Percentiles rank a stretch among this genome's conserved stretches.
phyloP scores from a whole-genome alignment of 2,888 invertebrate species.

The Brachycybe producta region DNA sequence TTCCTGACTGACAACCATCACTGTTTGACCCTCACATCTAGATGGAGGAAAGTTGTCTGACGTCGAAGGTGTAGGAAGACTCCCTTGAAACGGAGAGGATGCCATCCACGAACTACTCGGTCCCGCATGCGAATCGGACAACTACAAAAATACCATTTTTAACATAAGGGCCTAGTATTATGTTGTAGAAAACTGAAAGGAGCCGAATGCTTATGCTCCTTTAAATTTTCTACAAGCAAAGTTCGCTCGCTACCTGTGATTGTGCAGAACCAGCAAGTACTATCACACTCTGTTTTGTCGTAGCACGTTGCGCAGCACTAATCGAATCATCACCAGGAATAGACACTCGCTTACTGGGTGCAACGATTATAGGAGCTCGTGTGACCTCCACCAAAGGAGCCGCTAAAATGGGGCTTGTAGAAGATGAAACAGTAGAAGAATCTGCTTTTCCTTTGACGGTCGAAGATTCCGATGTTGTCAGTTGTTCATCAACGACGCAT shows the following conservation, averaged over 20 bases:
- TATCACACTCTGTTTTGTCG: slow-evolving; percentile 60
- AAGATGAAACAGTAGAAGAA: too few species aligned
- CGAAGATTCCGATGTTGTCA: background rate
- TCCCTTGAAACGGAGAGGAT: background rate
- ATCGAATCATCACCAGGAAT: slow-evolving; percentile 17
- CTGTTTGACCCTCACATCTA: slow-evolving; percentile 6
- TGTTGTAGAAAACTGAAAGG: too few species aligned
- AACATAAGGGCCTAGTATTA: too few species aligned
- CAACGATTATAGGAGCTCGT: slow-evolving; percentile 62
- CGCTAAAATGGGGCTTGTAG: too few species aligned
- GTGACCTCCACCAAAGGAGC: slow-evolving; percentile 19
- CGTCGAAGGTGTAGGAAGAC: background rate
- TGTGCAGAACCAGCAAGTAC: slow-evolving; percentile 44
- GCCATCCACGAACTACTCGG: slow-evolving; percentile 13
- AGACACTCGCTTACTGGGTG: slow-evolving; percentile 38
- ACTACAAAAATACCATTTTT: too few species aligned
- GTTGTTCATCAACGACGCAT: background rate
- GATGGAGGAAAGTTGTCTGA: too few species aligned
- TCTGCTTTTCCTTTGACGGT: background rate
- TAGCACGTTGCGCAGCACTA: slow-evolving; percentile 25
- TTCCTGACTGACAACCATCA: slow-evolving; percentile 8
- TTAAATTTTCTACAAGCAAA: too few species aligned
- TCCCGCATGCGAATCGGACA: slow-evolving; percentile 1
- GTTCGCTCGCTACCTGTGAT: slow-evolving; percentile 16
- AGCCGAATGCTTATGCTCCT: too few species aligned